These are phyloP conservation scores for Tuta absoluta DNA, from an alignment of 2,888 invertebrate genomes.

Conservation along the genomic window DNA sequence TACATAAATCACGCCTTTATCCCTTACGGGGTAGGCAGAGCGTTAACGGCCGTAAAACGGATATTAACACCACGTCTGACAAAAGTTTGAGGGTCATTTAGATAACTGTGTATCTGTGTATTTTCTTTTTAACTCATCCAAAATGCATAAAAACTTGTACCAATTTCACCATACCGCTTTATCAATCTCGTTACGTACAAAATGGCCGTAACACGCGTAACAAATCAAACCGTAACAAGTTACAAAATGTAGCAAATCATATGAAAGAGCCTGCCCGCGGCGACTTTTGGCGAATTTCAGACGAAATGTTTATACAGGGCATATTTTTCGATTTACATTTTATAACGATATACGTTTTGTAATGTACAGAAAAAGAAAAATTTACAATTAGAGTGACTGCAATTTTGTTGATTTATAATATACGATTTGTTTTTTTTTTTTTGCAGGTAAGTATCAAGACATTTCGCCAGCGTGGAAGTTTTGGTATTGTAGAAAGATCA, in stretches of 20 bases:
- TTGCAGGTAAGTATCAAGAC: background rate
- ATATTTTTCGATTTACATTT: conserved; percentile 1
- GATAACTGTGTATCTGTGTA: too few species aligned
- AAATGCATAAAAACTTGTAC: conserved; percentile 12
- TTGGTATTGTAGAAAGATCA: background rate
- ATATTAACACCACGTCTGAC: too few species aligned
- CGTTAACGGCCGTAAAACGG: too few species aligned
- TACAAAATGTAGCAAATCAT: conserved; percentile 44
- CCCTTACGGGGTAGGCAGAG: too few species aligned
- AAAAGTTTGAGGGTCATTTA: too few species aligned
- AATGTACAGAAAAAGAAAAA: too few species aligned
- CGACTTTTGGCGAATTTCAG: conserved; percentile 25
- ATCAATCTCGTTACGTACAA: conserved; percentile 28
- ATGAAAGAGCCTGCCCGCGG: conserved; percentile 12
- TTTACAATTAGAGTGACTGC: too few species aligned
- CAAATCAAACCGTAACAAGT: conserved; percentile 37
- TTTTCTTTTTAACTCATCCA: background rate
- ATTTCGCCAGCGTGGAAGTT: background rate
- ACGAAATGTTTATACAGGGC: conserved; percentile 6
- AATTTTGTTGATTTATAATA: too few species aligned
- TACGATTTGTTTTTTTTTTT: background rate
- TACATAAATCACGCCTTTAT: too few species aligned
- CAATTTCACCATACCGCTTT: conserved; percentile 8
- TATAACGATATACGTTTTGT: background rate
- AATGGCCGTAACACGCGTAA: conserved; percentile 30